These are phyloP conservation scores for Phoebastria nigripes DNA, from an alignment of 2,797 vertebrate species.

Conservation along the genomic window DNA sequence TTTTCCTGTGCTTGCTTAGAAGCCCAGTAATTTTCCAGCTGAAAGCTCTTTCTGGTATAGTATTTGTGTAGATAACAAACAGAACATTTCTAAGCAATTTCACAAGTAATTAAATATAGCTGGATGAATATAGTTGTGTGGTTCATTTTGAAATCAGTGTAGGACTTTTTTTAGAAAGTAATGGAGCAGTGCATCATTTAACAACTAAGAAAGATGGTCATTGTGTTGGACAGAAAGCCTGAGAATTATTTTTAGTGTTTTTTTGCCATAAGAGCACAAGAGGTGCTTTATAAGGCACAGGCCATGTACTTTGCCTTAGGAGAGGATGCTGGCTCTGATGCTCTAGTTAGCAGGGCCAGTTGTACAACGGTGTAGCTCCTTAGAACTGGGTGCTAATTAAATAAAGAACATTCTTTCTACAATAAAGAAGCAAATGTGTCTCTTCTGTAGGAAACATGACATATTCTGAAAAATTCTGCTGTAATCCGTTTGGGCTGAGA, in stretches of 20 bases:
- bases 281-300: not conserved
- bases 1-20: not conserved
- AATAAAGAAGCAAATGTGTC: rapidly evolving
- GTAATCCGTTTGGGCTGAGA: not conserved
- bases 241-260: not conserved
- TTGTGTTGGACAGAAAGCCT: not conserved
- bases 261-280: not conserved
- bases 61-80: not conserved
- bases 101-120: not conserved
- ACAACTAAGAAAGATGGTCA: not conserved
- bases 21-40: not conserved
- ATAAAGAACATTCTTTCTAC: not conserved
- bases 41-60: not conserved
- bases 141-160: not conserved
- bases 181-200: not conserved
- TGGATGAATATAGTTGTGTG: not conserved
- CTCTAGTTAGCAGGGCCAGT: not conserved
- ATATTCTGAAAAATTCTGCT: not conserved
- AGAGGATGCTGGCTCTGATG: not conserved
- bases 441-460: not conserved
- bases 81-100: not conserved
- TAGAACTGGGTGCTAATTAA: not conserved
- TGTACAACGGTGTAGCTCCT: not conserved
- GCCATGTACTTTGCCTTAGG: not conserved
- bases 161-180: not conserved